Conservation (phyloP, 2,888 invertebrate genomes). For the Microdon myrmicae region DNA sequence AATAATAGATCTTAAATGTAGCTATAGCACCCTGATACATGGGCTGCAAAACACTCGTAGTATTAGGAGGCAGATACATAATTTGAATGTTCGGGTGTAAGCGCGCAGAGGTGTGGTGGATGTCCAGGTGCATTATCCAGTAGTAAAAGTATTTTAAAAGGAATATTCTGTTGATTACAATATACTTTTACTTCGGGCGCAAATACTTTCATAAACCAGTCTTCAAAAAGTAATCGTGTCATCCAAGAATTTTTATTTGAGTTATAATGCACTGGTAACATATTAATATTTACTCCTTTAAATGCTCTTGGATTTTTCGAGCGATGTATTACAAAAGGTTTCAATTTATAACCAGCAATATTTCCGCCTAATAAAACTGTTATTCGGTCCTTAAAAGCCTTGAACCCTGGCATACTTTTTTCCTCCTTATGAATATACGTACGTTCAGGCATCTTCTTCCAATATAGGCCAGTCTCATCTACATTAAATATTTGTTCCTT, state of each 20-base stretch:
- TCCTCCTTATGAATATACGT: slow-evolving; percentile 58
- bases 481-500: too few relatives aligned
- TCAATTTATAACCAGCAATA: slow-evolving; percentile 56
- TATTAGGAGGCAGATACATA: slow-evolving; percentile 54
- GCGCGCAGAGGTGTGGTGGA: too few relatives aligned
- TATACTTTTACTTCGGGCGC: slow-evolving; percentile 41
- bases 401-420: slow-evolving; percentile 54
- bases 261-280: slow-evolving; percentile 56
- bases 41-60: slow-evolving; percentile 55
- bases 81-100: slow-evolving; percentile 50
- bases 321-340: slow-evolving; percentile 55
- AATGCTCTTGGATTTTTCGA: slow-evolving; percentile 55
- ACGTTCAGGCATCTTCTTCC: slow-evolving; percentile 58
- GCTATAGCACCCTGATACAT: too few relatives aligned
- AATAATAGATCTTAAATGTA: too few relatives aligned
- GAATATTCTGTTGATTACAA: slow-evolving; percentile 29
- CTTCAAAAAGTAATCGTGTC: slow-evolving; percentile 39
- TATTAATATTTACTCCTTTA: slow-evolving; percentile 52
- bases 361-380: slow-evolving; percentile 57
- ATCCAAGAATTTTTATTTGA: slow-evolving; percentile 56
- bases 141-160: slow-evolving; percentile 45
- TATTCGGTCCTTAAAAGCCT: slow-evolving; percentile 56
- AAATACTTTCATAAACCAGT: slow-evolving; percentile 52
- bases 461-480: slow-evolving; percentile 56
- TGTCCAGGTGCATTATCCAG: slow-evolving; percentile 45